Evolutionary conservation across 2,888 invertebrate species (phyloP).

Genomic region (Scrobipalpa costella): DNA sequence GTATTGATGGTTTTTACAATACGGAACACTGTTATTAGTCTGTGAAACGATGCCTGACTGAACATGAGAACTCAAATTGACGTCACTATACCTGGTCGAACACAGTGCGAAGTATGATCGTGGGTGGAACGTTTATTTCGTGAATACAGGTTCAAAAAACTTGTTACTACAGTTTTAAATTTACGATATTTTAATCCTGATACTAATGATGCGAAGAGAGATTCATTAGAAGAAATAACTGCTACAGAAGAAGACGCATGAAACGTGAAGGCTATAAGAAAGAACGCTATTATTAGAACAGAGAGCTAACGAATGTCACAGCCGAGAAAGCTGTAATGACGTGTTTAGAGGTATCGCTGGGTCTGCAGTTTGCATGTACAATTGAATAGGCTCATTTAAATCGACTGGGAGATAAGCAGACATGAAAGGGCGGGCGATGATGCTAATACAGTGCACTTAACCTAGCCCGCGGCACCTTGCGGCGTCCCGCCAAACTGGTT

Average conservation of each 20-base stretch:
- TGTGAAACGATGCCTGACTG: conserved; percentile 37
- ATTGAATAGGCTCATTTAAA: conserved; percentile 74
- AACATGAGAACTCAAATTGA: conserved; percentile 25
- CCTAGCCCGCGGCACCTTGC: conserved; percentile 76
- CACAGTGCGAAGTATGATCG: background rate
- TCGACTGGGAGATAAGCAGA: conserved; percentile 70
- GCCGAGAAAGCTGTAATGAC: conserved; percentile 20
- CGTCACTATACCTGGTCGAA: conserved; percentile 1
- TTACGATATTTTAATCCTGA: background rate
- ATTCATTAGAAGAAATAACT: conserved; percentile 5
- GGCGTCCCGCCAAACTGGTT: conserved; percentile 75
- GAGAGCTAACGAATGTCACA: conserved; percentile 20
- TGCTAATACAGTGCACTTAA: conserved; percentile 77
- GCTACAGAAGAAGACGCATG: background rate
- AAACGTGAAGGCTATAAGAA: background rate
- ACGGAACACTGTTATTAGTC: conserved; percentile 41
- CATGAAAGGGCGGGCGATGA: conserved; percentile 76
- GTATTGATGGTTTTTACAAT: conserved; percentile 34
- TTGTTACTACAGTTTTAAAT: background rate
- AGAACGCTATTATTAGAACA: conserved; percentile 3
- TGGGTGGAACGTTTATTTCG: background rate
- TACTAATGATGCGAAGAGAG: conserved; percentile 16
- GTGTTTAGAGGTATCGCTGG: conserved; percentile 3
- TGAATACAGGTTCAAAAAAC: background rate
- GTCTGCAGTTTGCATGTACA: conserved; percentile 37